Conservation (phyloP, 2,113 vertebrate species). For the Triplophysa rosa region DNA sequence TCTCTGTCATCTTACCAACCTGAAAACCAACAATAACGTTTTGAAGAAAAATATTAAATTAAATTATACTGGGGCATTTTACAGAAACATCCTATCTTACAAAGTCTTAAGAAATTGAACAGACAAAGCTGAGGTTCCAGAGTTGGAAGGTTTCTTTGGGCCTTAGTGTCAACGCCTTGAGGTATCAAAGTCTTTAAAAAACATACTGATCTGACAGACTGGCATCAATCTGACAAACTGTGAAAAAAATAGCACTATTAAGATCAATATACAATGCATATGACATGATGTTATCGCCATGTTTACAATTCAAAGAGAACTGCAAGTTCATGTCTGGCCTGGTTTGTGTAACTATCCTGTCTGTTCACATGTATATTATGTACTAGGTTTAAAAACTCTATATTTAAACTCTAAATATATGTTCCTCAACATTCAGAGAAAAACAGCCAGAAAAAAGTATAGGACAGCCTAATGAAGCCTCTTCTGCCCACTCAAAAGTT, state of each 20-base stretch:
- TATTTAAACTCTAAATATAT: background rate
- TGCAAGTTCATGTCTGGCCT: background rate
- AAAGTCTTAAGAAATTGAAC: too few relatives aligned
- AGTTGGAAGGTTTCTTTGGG: too few relatives aligned
- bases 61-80: background rate
- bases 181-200: background rate
- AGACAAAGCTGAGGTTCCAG: too few relatives aligned
- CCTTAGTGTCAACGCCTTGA: too few relatives aligned
- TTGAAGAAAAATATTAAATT: background rate
- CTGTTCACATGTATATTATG: background rate
- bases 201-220: background rate
- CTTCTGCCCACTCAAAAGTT: background rate
- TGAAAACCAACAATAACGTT: background rate
- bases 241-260: too few relatives aligned
- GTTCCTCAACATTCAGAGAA: background rate
- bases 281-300: background rate
- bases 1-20: background rate
- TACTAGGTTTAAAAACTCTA: background rate
- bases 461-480: slow-evolving; percentile 13
- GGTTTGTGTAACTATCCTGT: background rate
- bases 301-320: background rate
- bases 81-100: too few relatives aligned
- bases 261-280: too few relatives aligned
- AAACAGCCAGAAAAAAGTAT: background rate
- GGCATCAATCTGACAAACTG: too few relatives aligned